Conservation (phyloP, 2,797 vertebrate genomes). For the Atherinosoma microstoma region DNA sequence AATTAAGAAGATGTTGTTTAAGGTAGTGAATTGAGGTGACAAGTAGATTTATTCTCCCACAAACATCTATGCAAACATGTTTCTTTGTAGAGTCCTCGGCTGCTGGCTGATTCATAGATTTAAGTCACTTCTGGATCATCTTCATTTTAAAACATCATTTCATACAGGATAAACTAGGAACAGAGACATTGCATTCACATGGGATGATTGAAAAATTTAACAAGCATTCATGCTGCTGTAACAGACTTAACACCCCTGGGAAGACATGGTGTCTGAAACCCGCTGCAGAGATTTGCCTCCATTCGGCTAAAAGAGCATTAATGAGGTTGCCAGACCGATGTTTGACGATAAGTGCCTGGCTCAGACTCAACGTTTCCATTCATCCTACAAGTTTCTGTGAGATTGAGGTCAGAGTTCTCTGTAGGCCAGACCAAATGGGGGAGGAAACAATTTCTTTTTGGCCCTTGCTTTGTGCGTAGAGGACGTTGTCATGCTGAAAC, state of each 20-base stretch:
- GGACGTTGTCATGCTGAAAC: constrained; percentile 24
- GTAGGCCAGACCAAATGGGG: constrained; percentile 13
- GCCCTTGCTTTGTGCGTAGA: constrained; percentile 20
- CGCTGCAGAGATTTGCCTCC: constrained; percentile 28
- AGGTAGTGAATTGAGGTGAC: background rate
- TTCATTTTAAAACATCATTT: background rate
- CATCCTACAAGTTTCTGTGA: constrained; percentile 28
- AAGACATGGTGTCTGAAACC: constrained; percentile 5
- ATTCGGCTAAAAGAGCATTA: constrained; percentile 16
- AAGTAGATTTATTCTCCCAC: background rate
- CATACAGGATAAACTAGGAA: background rate
- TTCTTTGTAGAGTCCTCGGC: background rate
- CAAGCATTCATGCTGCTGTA: background rate
- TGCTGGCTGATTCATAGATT: background rate
- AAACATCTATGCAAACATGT: background rate
- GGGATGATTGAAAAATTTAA: background rate
- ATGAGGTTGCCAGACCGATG: constrained; percentile 29
- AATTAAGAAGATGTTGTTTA: background rate
- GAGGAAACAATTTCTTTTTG: constrained; percentile 16
- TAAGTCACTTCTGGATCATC: background rate
- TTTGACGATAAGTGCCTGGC: constrained; percentile 12
- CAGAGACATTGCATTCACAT: background rate
- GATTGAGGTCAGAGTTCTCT: constrained; percentile 31
- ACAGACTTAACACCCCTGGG: constrained; percentile 5
- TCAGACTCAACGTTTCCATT: constrained; percentile 25